These are phyloP conservation scores for Sebastolobus alascanus DNA, from an alignment of 2,797 vertebrate genomes.

Conservation along the genomic window DNA sequence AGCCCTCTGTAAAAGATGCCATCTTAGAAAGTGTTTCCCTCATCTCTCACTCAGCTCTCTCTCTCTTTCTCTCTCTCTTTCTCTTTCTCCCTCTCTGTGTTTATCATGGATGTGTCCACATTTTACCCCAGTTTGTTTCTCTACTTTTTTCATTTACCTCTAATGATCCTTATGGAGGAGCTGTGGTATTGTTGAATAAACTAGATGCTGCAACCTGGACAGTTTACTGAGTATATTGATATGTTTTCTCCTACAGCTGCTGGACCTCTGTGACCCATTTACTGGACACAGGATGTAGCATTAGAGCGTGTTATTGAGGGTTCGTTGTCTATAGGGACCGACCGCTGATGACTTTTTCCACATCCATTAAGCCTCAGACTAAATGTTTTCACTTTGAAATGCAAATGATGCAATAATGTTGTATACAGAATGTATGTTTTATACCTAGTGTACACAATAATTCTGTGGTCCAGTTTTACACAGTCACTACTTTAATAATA, in stretches of 20 bases:
- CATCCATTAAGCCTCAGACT: slow-evolving; percentile 16
- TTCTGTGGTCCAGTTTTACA: slow-evolving; percentile 11
- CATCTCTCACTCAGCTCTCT: too few species aligned
- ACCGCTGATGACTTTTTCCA: background rate
- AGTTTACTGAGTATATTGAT: slow-evolving; percentile 14
- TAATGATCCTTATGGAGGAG: slow-evolving; percentile 11
- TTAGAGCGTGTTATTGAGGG: slow-evolving; percentile 1
- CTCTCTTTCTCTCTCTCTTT: background rate
- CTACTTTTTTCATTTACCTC: slow-evolving; percentile 7
- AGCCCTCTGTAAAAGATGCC: background rate
- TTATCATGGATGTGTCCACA: slow-evolving; percentile 32
- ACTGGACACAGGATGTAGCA: slow-evolving; percentile 15
- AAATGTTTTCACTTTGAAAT: slow-evolving; percentile 9
- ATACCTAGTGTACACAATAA: background rate
- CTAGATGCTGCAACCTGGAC: background rate
- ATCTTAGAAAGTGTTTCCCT: background rate
- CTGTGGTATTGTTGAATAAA: background rate
- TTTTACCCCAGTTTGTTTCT: background rate
- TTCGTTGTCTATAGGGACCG: background rate
- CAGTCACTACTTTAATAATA: slow-evolving; percentile 15
- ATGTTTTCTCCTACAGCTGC: slow-evolving; percentile 40
- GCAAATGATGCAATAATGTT: background rate
- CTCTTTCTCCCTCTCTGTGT: background rate
- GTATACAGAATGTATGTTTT: background rate
- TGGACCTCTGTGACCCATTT: slow-evolving; percentile 15